phyloP scores from a whole-genome alignment of 1,140 invertebrate genomes.

The Zeugodacus cucurbitae region DNA sequence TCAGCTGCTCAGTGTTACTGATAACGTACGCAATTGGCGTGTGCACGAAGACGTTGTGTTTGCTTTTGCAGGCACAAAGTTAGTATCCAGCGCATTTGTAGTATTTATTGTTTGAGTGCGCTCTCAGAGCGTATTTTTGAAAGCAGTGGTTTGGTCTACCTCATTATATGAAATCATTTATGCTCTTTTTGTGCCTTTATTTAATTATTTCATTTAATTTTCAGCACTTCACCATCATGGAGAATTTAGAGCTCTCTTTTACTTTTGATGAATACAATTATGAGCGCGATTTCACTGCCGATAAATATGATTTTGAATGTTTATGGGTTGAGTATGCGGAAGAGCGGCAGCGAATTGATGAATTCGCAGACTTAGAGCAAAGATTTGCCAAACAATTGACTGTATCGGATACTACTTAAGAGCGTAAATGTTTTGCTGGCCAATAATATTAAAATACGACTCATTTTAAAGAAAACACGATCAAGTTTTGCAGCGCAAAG shows the following conservation, averaged over 20 bases:
- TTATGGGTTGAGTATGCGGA: conserved; percentile 55
- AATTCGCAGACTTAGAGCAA: conserved; percentile 20
- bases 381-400: conserved; percentile 25
- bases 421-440: too few relatives aligned
- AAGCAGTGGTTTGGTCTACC: background rate
- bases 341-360: conserved; percentile 46
- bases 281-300: conserved; percentile 48
- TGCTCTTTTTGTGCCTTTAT: background rate
- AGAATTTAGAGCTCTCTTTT: conserved; percentile 55
- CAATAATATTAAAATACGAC: too few relatives aligned
- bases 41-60: background rate
- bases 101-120: background rate
- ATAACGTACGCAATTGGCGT: background rate
- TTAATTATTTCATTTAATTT: background rate
- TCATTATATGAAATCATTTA: background rate
- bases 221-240: conserved; percentile 18
- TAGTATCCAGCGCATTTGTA: background rate
- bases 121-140: background rate
- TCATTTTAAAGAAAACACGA: background rate
- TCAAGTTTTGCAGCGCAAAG: background rate
- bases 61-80: background rate
- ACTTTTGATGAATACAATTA: conserved; percentile 52
- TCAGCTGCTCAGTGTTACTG: background rate
- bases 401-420: background rate
- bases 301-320: conserved; percentile 52